A percentile compares a stretch with the other conserved stretches of the same genome.
Evolutionary conservation across 2,113 vertebrate genomes (phyloP).

Genomic region (Catagonus wagneri): DNA sequence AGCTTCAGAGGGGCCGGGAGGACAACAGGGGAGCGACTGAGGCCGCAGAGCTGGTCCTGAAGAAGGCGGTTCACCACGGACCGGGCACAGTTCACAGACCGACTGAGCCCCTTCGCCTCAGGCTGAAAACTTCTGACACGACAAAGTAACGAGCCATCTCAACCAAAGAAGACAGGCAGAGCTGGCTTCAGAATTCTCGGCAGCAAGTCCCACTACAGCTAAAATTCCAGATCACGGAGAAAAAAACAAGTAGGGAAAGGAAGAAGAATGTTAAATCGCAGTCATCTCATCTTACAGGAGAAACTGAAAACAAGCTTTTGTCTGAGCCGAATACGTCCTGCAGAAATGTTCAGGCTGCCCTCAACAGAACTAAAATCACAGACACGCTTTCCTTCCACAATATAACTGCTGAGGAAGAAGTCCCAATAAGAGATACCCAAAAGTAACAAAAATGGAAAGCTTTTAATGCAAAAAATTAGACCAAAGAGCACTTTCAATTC

Average conservation of each 20-base stretch:
- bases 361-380: neutral
- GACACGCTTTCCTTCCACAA: neutral
- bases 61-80: neutral
- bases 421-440: neutral
- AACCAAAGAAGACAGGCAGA: neutral
- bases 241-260: neutral
- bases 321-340: neutral
- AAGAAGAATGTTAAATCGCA: neutral
- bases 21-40: too few species aligned
- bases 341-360: neutral
- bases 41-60: neutral
- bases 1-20: too few species aligned
- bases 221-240: neutral
- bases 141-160: neutral
- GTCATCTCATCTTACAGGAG: neutral
- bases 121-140: neutral
- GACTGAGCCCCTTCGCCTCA: neutral
- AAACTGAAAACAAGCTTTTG: neutral
- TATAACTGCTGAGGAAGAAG: neutral
- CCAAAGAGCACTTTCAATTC: neutral
- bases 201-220: neutral
- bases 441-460: slow-evolving; percentile 1
- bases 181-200: neutral
- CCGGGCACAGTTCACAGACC: neutral
- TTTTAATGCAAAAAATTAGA: slow-evolving; percentile 6